Base-by-base conservation (phyloP, 2,888 invertebrate genomes). In the Parnassius mnemosyne region DNA sequence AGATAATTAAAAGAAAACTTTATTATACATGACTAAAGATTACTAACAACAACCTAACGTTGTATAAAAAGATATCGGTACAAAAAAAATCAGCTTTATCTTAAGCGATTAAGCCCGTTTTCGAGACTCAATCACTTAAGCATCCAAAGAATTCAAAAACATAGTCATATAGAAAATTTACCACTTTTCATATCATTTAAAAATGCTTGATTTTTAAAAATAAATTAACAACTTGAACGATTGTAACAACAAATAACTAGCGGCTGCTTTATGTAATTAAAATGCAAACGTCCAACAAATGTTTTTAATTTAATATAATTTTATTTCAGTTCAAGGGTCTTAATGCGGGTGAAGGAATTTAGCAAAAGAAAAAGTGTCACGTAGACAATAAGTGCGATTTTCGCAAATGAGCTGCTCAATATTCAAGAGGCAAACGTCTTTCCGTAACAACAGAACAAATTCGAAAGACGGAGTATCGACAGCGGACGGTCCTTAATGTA, bases 371-470 rank as follows among this genome's bases (percentile, higher is more conserved):
- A 86, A 85, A 86, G 77, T 84, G 83, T 89, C 88, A 87, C 87
- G 87, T 87, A 84, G 83, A 79, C 83, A 87, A 86, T 87, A 87
- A 84, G 85, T 87, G 87, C 86, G 84, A 87, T 88, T 88, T 87
- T 83, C 82, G 69, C 79, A 87, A 89, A 90, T 89, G 86, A 89
- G 84, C 86, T 86, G 77, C 77, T 90, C 83, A 86, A 87, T 90
- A 91, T 90, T 90, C 90, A 85, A 83, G 80, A 74, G 80, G 85
- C 86, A 85, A 80, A 82, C 82, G 83, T 81, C 82, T 83, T 81
- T 82, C 79, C 81, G 84, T 85, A 85, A 86, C 88, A 89, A 88
- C 86, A 84, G 87, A 85, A 87, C 88, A 86, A 90, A 89, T 89
- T 89, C 84, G 78, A 79, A 86, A 89, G 87, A 89, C 87, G 85